Base-by-base conservation (phyloP, 2,113 vertebrate genomes). In the Nymphicus hollandicus region DNA sequence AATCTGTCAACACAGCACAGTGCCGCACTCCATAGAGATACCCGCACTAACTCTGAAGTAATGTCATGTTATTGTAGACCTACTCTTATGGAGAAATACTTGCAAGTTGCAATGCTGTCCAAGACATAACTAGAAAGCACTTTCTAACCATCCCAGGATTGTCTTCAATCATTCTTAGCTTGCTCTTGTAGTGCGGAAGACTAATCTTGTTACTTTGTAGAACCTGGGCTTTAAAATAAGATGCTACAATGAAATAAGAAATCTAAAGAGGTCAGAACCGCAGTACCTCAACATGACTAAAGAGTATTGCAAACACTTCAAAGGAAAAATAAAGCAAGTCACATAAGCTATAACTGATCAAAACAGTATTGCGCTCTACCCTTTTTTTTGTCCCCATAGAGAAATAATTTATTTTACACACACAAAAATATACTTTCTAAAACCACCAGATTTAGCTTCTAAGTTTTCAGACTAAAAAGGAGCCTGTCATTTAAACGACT, bases 151-250 rank as follows among this genome's bases (percentile, higher is more conserved):
- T 86, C 79, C 82, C 92, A 90, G 76, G 63, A 69, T 88, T 91
- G 90, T 86, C 90, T 83, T 96, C 92, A 91, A 90, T 96, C 94
- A 96, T 88, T 94, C 91, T 93, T 64, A 31, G 65, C 44, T 91
- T 47, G 27, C 63, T 88, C 71, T 37, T 58, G 53, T 65, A 80
- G 71, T 58, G 49, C 81, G 49, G 79, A 82, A 88, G 79, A 95
- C 82, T 94, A 88, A 96, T 88, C 95, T 95, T 73, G 53, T 94
- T 93, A 88, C 49, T 63, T 25, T 86, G 72, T 63, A 86, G 84
- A 94, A 94, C 60, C 43, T 71, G 20, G 17, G 79, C 79, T 91
- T 91, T 95, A 90, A 96, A 96, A 88, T 96, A 91, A 91, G 90
- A 91, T 73, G 86, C 82, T 94, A 70, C 74, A 80, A 41, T 58